Conservation (phyloP, 2,797 vertebrate genomes). For the Anguilla marmorata region DNA sequence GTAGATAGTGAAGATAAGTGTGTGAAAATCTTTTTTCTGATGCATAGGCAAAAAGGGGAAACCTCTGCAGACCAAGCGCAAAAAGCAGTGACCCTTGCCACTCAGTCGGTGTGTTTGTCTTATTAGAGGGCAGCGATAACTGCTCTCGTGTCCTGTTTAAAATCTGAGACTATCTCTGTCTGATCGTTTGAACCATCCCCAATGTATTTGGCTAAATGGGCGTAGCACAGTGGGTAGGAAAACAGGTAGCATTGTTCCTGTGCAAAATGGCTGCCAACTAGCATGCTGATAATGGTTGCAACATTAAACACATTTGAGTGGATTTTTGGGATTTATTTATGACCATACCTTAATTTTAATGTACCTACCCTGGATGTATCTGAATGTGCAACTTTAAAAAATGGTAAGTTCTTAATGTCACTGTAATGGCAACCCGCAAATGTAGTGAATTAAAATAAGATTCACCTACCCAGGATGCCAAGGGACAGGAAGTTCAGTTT, state of each 20-base stretch:
- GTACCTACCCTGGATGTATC: neutral
- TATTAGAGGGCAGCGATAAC: too few relatives aligned
- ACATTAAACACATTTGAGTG: neutral
- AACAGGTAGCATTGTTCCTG: neutral
- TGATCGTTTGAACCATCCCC: neutral
- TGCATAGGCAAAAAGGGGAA: too few relatives aligned
- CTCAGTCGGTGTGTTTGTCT: too few relatives aligned
- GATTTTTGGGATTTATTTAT: neutral
- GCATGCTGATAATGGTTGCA: neutral
- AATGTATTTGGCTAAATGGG: neutral
- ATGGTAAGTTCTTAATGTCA: neutral
- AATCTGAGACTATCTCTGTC: neutral
- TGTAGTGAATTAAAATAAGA: neutral
- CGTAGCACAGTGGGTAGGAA: neutral
- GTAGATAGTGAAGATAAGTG: too few relatives aligned
- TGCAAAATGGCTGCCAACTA: neutral
- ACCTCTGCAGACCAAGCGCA: too few relatives aligned
- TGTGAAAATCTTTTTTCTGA: too few relatives aligned
- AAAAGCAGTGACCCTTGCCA: too few relatives aligned
- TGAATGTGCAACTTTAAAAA: neutral
- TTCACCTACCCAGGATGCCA: neutral
- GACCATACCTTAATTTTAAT: neutral
- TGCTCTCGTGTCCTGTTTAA: too few relatives aligned
- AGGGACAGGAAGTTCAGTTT: too few relatives aligned
- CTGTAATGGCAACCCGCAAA: neutral